These are phyloP conservation scores for Phylloscopus trochilus DNA, from an alignment of 2,113 vertebrate genomes.

Conservation along the genomic window DNA sequence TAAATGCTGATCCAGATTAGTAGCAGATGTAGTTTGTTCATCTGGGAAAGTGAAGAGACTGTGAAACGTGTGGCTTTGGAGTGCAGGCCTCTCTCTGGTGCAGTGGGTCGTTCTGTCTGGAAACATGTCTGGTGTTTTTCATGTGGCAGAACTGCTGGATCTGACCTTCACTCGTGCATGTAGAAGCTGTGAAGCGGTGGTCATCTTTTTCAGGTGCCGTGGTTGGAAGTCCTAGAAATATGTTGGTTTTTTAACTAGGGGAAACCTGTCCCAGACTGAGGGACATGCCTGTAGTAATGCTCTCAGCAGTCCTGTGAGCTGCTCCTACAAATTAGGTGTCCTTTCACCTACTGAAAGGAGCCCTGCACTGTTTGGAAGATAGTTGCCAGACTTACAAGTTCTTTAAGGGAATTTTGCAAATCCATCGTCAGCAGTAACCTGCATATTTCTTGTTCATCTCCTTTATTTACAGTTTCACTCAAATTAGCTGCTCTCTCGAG, in stretches of 20 bases:
- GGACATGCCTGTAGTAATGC: neutral
- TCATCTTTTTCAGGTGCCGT: neutral
- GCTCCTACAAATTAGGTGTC: neutral
- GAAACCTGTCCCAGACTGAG: neutral
- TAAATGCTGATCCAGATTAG: neutral
- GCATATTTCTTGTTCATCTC: neutral
- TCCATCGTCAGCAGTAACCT: neutral
- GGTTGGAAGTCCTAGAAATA: neutral
- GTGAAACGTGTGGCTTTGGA: neutral
- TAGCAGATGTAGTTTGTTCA: fast-evolving
- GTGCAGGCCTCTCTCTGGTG: neutral
- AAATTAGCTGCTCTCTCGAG: neutral
- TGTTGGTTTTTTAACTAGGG: neutral
- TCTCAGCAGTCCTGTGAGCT: neutral
- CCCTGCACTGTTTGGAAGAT: neutral
- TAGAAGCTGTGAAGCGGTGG: neutral
- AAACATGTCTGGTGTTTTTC: neutral
- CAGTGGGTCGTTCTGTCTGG: neutral
- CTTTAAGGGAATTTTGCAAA: neutral
- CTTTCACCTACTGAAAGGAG: neutral
- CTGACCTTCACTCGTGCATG: fast-evolving
- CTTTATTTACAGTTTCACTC: neutral
- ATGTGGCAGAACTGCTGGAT: neutral
- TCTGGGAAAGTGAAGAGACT: neutral
- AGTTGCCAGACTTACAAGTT: fast-evolving